phyloP scores from a whole-genome alignment of 2,797 vertebrate species.

The Danio choprae region DNA sequence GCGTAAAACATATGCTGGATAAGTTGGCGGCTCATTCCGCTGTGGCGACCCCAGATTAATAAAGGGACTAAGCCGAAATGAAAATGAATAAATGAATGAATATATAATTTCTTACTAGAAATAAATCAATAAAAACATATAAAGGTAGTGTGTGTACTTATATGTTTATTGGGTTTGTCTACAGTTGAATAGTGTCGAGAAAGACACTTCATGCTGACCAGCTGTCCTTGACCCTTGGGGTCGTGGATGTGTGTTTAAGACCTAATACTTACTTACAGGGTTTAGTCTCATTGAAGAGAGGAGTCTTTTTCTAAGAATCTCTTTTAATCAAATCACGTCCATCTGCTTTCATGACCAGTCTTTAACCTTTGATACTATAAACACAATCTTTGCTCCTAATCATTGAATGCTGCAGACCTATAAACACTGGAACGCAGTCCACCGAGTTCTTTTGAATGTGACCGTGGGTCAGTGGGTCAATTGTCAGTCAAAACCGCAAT shows the following conservation, averaged over 20 bases:
- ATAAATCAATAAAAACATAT: no score
- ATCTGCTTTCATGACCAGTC: constrained; percentile 25
- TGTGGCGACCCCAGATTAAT: no score
- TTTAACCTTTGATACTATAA: constrained; percentile 31
- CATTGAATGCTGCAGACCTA: not conserved
- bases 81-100: no score
- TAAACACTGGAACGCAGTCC: not conserved
- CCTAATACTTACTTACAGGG: constrained; percentile 23
- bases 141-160: not conserved
- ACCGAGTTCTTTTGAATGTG: not conserved
- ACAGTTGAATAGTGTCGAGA: not conserved
- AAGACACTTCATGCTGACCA: not conserved
- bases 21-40: no score
- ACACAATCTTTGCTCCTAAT: not conserved
- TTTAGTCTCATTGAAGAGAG: constrained; percentile 35
- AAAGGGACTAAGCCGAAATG: no score
- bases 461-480: constrained; percentile 5
- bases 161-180: not conserved
- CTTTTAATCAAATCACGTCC: constrained; percentile 64
- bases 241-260: not conserved
- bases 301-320: constrained; percentile 38
- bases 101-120: no score
- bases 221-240: not conserved
- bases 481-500: constrained; percentile 15
- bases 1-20: no score